Percentiles rank a stretch among this genome's conserved stretches.
Conservation (phyloP, 92 coral and sea anemone genomes). For the Phenganax stokvisi region DNA sequence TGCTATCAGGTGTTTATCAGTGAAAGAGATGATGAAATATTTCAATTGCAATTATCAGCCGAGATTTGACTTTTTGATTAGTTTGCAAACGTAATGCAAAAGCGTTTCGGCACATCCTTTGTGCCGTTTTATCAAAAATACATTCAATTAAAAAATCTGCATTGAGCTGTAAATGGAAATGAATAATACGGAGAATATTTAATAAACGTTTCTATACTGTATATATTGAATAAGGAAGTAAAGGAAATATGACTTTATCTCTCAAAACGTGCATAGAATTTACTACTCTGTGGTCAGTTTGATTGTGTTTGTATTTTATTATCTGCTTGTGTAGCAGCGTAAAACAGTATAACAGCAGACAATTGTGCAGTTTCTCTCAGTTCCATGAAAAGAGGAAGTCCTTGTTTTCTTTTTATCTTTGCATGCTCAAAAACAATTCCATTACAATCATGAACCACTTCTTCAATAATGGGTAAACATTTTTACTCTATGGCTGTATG, state of each 20-base stretch:
- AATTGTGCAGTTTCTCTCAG: no score
- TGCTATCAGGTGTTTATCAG: slow-evolving; percentile 44
- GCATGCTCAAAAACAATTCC: neutral
- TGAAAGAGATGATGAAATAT: slow-evolving; percentile 37
- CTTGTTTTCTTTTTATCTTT: no score
- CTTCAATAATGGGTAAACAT: slow-evolving; percentile 17
- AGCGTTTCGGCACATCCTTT: slow-evolving; percentile 37
- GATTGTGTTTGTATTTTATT: no score
- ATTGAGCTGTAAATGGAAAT: neutral
- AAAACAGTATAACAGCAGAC: no score
- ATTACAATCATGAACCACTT: neutral
- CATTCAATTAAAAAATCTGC: neutral
- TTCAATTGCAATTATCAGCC: slow-evolving; percentile 37
- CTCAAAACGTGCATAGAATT: no score
- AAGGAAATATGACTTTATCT: no score
- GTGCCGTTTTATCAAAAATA: slow-evolving; percentile 28
- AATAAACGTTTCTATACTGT: no score
- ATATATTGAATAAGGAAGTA: no score
- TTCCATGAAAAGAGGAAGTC: no score
- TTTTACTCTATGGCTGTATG: slow-evolving; percentile 5
- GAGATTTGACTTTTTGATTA: slow-evolving; percentile 41
- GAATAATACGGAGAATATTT: no score
- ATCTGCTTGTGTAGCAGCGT: no score
- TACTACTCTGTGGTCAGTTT: no score
- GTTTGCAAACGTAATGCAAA: slow-evolving; percentile 21